Percentiles rank a stretch among this genome's conserved stretches.
Evolutionary conservation across 2,113 vertebrate species (phyloP).

Genomic region (Cairina moschata): DNA sequence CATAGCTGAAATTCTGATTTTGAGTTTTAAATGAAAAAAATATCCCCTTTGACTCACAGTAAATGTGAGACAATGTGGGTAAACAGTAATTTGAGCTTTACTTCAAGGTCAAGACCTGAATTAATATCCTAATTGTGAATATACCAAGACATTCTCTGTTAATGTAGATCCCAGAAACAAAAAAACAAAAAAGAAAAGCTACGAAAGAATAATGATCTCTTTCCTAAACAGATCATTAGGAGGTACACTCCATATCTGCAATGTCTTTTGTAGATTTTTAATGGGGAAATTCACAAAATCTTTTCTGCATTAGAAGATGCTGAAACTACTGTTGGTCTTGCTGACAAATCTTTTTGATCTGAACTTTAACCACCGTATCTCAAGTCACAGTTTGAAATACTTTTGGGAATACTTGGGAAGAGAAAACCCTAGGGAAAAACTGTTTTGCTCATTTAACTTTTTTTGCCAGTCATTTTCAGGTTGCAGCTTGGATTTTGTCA

Average conservation of each 20-base stretch:
- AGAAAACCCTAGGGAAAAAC: neutral
- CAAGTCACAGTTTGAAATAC: neutral
- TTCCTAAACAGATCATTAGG: neutral
- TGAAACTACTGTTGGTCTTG: neutral
- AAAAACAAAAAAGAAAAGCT: neutral
- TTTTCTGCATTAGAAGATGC: neutral
- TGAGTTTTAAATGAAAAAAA: neutral
- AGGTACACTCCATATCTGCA: neutral
- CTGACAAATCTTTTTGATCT: neutral
- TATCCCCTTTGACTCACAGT: neutral
- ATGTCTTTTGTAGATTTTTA: neutral
- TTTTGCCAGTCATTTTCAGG: neutral
- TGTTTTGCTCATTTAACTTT: neutral
- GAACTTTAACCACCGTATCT: neutral
- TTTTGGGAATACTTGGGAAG: neutral
- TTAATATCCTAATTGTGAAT: neutral
- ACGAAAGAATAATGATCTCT: neutral
- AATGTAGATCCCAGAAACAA: neutral
- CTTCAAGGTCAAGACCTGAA: neutral
- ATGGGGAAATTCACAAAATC: neutral
- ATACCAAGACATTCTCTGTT: neutral
- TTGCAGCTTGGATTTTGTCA: neutral
- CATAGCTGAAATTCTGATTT: neutral
- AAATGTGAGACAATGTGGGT: neutral
- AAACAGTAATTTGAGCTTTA: neutral